Base-by-base conservation (phyloP, 2,113 vertebrate genomes). In the Numenius arquata region DNA sequence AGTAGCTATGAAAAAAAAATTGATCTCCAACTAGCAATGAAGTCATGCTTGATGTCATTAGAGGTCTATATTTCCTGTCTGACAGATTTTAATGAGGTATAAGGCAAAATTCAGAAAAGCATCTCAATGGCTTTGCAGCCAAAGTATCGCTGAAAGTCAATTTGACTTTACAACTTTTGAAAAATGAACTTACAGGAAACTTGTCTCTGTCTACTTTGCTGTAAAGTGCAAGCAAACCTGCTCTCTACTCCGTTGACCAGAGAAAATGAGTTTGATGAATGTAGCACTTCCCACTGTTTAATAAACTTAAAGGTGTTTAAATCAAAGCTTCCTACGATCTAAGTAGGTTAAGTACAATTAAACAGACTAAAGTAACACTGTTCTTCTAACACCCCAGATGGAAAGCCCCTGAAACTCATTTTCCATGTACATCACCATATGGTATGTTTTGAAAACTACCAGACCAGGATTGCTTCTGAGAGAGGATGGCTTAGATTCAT, bases 1-100 rank as follows among this genome's bases (percentile, higher is more conserved):
- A 97, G 74, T 88, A 78, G 81, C 70, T 92, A 67, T 62, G 81
- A 83, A 87, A 89, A 90, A 79, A 91, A 80, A 84, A 92, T 76
- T 55, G 25, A 91, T 89, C 62, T 93, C 70, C 41, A 88, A 55
- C 86, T 82, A 85, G 56, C 65, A 85, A 82, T 53, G 76, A 77
- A 95, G 66, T 87, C 8, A 70, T 78, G 58, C 70, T 81, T 89
- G 48, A 86, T 89, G 56, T 87, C 85, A 90, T 84, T 92, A 90
- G 68, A 95, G 27, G 55, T 88, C 90, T 73, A 27, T 91, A 93
- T 95, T 91, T 97, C 80, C 81, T 70, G 20, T 87, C 62, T 91
- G 91, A 82, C 66, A 79, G 58, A 76, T 85, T 94, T 95, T 92
- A 76, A 90, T 78, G 65, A 93, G 19, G 9, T 87, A n/a, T 47